Conservation (phyloP, 2,113 vertebrate genomes). For the Herpetotheres cachinnans region DNA sequence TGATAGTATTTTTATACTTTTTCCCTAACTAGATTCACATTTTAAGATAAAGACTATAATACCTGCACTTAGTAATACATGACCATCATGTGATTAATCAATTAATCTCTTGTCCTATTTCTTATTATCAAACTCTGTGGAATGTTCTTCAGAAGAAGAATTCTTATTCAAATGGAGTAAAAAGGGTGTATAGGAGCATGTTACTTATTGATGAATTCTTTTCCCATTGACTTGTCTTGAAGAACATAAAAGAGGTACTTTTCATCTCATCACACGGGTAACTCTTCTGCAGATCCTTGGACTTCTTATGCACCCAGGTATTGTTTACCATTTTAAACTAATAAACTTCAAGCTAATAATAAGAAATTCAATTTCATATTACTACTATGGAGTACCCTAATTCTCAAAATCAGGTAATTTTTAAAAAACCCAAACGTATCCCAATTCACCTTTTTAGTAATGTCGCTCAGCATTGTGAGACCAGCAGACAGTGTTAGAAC, state of each 20-base stretch:
- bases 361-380: background rate
- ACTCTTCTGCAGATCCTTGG: background rate
- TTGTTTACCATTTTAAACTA: background rate
- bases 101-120: background rate
- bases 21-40: background rate
- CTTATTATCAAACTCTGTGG: background rate
- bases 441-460: background rate
- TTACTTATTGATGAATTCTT: background rate
- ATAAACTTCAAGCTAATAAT: background rate
- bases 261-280: background rate
- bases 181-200: background rate
- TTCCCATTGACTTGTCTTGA: background rate
- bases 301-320: background rate
- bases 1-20: background rate
- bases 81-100: background rate
- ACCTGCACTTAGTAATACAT: background rate
- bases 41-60: background rate
- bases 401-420: background rate
- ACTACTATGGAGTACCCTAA: background rate
- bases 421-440: background rate
- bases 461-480: background rate
- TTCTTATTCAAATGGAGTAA: background rate
- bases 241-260: background rate
- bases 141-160: background rate
- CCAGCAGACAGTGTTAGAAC: background rate